phyloP scores from a whole-genome alignment of 2,888 invertebrate species.

The Tipula unca region DNA sequence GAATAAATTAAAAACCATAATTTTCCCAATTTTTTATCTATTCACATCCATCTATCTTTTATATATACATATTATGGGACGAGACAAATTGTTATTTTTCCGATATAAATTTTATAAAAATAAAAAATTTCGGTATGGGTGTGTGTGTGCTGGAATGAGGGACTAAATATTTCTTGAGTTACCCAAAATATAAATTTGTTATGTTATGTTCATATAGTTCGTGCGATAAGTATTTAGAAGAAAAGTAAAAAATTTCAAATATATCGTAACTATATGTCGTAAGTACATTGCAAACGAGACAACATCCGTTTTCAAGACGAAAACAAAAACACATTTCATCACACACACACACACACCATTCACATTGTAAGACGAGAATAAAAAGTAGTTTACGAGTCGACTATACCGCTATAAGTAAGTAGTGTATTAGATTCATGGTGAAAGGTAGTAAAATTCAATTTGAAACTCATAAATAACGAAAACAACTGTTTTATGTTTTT shows the following conservation, averaged over 20 bases:
- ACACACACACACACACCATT: background rate
- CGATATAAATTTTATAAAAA: background rate
- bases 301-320: background rate
- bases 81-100: background rate
- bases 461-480: background rate
- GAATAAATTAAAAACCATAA: slow-evolving; percentile 14
- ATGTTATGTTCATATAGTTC: background rate
- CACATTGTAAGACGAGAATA: background rate
- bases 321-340: background rate
- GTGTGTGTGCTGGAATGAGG: background rate
- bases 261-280: background rate
- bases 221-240: background rate
- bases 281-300: background rate
- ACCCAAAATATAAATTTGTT: background rate
- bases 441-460: slow-evolving; percentile 8
- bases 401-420: background rate
- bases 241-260: background rate
- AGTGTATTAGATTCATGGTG: background rate
- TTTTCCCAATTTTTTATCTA: slow-evolving; percentile 3
- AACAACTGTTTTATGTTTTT: slow-evolving; percentile 8
- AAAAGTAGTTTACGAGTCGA: background rate
- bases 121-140: background rate
- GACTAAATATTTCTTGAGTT: background rate
- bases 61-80: background rate
- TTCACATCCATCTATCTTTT: background rate